A percentile compares a stretch with the other conserved stretches of the same genome.
Evolutionary conservation across 2,113 vertebrate species (phyloP).

Genomic region (Strix aluco): DNA sequence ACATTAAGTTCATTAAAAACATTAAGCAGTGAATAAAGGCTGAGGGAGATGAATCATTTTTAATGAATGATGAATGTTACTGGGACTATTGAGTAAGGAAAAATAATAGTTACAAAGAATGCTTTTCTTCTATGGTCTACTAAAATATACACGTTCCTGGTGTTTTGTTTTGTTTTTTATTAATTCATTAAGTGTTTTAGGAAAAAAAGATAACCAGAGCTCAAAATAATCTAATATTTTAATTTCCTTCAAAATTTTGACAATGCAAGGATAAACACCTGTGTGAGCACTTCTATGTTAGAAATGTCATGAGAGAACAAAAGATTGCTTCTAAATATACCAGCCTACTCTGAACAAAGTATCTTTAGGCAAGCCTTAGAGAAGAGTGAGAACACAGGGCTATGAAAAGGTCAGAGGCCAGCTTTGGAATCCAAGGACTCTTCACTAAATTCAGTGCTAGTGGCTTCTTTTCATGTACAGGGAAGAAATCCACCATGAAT

Average conservation of each 20-base stretch:
- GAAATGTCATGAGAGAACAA: background rate
- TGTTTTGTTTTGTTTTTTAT: background rate
- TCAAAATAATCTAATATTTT: background rate
- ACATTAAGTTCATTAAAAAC: constrained; percentile 83
- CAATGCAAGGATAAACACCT: background rate
- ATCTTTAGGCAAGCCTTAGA: background rate
- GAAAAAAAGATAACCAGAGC: background rate
- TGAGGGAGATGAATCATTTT: constrained; percentile 81
- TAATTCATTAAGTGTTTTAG: background rate
- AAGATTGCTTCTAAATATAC: background rate
- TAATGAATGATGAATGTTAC: constrained; percentile 74
- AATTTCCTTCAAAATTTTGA: background rate
- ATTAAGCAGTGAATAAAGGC: constrained; percentile 75
- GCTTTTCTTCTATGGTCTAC: background rate
- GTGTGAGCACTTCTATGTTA: background rate
- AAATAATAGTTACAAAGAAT: constrained; percentile 52
- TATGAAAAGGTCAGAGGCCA: background rate
- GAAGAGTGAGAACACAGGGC: background rate
- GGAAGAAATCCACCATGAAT: background rate
- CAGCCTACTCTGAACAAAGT: rapidly evolving
- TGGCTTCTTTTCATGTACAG: background rate
- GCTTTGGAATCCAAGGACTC: background rate
- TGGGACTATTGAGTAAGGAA: constrained; percentile 65
- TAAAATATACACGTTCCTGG: background rate
- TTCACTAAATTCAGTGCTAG: background rate